Evolutionary conservation across 2,888 invertebrate genomes (phyloP).

Genomic region (Lumbricus terrestris): DNA sequence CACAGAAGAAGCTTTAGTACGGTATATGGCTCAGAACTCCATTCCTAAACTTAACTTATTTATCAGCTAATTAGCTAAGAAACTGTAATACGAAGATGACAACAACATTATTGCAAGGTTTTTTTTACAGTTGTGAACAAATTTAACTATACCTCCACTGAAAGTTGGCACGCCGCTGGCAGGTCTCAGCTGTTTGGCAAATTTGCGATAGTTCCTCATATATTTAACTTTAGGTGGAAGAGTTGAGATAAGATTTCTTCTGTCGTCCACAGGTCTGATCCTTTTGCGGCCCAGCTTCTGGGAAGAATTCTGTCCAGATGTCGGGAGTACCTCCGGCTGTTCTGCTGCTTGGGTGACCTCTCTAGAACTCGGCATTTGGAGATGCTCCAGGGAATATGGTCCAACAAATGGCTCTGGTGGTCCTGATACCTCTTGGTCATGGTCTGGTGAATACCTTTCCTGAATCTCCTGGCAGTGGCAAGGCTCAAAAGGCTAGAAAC

Average conservation of each 20-base stretch:
- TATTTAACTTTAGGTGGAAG: background rate
- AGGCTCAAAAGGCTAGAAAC: background rate
- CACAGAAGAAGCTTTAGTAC: too few species aligned
- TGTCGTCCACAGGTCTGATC: background rate
- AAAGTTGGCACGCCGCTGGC: background rate
- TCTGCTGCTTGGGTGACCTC: background rate
- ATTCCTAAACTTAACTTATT: too few species aligned
- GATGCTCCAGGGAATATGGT: background rate
- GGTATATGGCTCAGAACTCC: too few species aligned
- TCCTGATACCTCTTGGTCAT: background rate
- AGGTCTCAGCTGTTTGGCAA: background rate
- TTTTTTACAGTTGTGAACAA: background rate
- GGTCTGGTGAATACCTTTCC: background rate
- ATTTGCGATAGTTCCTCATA: background rate
- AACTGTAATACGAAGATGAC: too few species aligned
- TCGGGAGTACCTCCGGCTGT: background rate
- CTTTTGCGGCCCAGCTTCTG: background rate
- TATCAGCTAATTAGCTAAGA: too few species aligned
- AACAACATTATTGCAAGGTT: too few species aligned
- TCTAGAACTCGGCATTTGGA: background rate
- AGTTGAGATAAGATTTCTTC: background rate
- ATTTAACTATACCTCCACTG: background rate
- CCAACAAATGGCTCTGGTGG: background rate
- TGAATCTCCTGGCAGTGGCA: slow-evolving; percentile 9
- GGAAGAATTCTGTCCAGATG: background rate